A percentile compares a stretch with the other conserved stretches of the same genome.
Evolutionary conservation across 2,113 vertebrate species (phyloP).

Genomic region (Tachysurus vachellii): DNA sequence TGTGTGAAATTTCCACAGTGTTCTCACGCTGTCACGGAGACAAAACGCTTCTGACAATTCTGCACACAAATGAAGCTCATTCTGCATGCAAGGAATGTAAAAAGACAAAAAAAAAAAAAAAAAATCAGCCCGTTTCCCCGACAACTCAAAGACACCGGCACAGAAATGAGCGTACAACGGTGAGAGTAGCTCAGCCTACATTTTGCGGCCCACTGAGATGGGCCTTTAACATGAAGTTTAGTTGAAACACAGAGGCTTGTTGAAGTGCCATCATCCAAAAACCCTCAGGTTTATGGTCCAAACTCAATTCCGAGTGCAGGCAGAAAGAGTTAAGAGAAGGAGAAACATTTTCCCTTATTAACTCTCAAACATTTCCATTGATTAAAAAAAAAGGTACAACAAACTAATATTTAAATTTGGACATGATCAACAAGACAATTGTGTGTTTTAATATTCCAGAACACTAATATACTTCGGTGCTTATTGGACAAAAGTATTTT

Average conservation of each 20-base stretch:
- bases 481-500: too few species aligned
- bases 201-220: neutral
- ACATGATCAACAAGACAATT: too few species aligned
- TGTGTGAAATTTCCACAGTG: neutral
- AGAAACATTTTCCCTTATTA: neutral
- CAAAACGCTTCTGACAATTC: conserved; percentile 19
- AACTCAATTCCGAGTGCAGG: neutral
- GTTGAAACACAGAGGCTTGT: neutral
- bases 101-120: conserved; percentile 35
- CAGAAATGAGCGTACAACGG: neutral
- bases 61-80: conserved; percentile 18
- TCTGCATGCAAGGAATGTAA: conserved; percentile 25
- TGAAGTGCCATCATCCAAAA: neutral
- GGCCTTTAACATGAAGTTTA: neutral
- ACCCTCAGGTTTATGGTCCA: conserved; percentile 8
- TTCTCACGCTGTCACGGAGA: conserved; percentile 4
- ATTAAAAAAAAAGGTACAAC: neutral
- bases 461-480: too few species aligned
- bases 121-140: conserved; percentile 1
- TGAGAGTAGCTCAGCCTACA: neutral
- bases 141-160: neutral
- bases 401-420: too few species aligned
- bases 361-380: neutral
- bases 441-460: too few species aligned
- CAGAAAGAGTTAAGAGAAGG: neutral